phyloP scores from a whole-genome alignment of 2,797 vertebrate genomes.

The Sebastes vulpes region DNA sequence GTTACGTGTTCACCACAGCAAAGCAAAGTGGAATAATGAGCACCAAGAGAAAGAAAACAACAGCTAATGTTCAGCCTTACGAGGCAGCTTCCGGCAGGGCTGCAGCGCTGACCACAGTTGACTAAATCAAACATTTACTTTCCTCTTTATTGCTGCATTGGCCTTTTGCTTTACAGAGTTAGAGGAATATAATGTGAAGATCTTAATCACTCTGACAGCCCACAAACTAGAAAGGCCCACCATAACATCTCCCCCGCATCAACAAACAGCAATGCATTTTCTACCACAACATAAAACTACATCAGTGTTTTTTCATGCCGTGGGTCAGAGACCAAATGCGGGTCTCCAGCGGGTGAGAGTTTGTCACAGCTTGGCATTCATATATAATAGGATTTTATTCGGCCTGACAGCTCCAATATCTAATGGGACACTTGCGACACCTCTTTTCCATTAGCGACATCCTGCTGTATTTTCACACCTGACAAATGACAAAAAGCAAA shows the following conservation, averaged over 20 bases:
- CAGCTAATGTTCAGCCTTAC: not conserved
- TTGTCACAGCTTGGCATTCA: not conserved
- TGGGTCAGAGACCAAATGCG: not conserved
- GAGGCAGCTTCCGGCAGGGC: not conserved
- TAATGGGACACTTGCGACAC: slow-evolving; percentile 28
- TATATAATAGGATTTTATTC: slow-evolving; percentile 11
- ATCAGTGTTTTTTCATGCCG: not conserved
- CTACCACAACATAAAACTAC: not conserved
- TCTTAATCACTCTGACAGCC: slow-evolving; percentile 36
- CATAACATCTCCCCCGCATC: not conserved
- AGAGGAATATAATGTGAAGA: not conserved
- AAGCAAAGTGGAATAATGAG: not conserved
- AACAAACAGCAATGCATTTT: not conserved
- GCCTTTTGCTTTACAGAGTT: slow-evolving; percentile 1
- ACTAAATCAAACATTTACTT: slow-evolving; percentile 20
- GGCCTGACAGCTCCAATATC: slow-evolving; percentile 29
- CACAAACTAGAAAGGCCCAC: not conserved
- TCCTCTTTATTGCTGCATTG: slow-evolving; percentile 18
- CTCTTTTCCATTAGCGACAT: slow-evolving; percentile 34
- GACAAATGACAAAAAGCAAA: slow-evolving; percentile 25
- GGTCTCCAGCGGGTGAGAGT: not conserved
- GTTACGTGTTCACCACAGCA: not conserved
- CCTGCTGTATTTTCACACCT: slow-evolving; percentile 37
- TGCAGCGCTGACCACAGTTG: not conserved
- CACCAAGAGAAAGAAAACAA: not conserved